phyloP scores from a whole-genome alignment of 2,113 vertebrate species.

The Boleophthalmus pectinirostris region DNA sequence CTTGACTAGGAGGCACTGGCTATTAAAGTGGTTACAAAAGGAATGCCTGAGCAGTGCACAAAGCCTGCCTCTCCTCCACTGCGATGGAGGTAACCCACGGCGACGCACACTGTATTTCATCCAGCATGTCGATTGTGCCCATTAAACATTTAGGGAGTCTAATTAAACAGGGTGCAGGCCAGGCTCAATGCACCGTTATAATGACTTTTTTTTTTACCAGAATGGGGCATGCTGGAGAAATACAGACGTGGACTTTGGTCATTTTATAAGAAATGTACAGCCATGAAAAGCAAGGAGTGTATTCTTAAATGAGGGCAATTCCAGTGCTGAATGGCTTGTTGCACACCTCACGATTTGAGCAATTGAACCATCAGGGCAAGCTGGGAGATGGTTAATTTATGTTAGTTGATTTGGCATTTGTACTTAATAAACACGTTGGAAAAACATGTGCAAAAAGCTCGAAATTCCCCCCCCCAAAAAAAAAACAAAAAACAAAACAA shows the following conservation, averaged over 20 bases:
- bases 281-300: neutral
- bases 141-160: slow-evolving; percentile 62
- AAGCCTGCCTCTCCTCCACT: slow-evolving; percentile 17
- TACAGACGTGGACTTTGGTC: neutral
- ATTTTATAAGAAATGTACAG: neutral
- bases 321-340: neutral
- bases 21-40: slow-evolving; percentile 72
- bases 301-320: neutral
- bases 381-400: neutral
- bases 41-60: slow-evolving; percentile 63
- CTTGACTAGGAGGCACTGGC: slow-evolving; percentile 68
- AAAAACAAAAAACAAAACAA: too few species aligned
- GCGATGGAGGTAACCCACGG: slow-evolving; percentile 62
- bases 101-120: slow-evolving; percentile 49
- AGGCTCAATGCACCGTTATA: slow-evolving; percentile 30
- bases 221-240: neutral
- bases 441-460: too few species aligned
- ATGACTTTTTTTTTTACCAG: slow-evolving; percentile 14
- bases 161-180: slow-evolving; percentile 55
- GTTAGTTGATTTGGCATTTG: too few species aligned
- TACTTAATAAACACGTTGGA: too few species aligned
- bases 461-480: too few species aligned
- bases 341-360: neutral
- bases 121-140: slow-evolving; percentile 59
- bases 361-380: neutral